Evolutionary conservation across 2,113 vertebrate genomes (phyloP).

Genomic region (Serinus canaria): DNA sequence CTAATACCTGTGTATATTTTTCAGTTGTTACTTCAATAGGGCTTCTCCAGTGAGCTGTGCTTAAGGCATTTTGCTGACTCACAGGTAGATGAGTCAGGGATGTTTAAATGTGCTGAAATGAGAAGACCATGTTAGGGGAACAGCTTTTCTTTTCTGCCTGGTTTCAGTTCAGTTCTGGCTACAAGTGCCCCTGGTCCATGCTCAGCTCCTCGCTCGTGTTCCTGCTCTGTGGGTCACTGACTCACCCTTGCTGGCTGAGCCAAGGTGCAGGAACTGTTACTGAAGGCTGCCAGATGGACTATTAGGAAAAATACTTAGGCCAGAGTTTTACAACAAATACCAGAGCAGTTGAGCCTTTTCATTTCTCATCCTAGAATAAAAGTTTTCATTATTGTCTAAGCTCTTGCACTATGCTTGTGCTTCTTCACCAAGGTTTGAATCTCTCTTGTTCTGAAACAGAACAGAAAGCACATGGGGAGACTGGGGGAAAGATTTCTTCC

Average conservation of each 20-base stretch:
- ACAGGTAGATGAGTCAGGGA: background rate
- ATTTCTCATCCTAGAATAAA: background rate
- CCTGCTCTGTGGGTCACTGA: background rate
- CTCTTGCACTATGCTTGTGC: background rate
- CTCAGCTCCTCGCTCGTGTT: background rate
- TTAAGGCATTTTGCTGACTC: background rate
- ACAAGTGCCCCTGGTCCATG: background rate
- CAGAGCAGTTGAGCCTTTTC: background rate
- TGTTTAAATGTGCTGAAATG: background rate
- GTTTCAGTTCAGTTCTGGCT: background rate
- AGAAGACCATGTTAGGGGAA: background rate
- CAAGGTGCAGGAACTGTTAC: background rate
- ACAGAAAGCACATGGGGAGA: background rate
- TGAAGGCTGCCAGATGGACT: background rate
- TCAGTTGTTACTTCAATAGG: background rate
- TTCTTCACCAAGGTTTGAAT: background rate
- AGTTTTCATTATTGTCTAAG: background rate
- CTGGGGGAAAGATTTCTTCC: background rate
- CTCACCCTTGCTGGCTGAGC: background rate
- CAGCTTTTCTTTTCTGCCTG: background rate
- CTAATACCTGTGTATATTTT: background rate
- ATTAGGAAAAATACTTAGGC: background rate
- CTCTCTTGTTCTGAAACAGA: background rate
- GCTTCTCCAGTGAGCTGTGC: background rate
- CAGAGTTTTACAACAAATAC: background rate